Evolutionary conservation across 2,888 invertebrate species (phyloP).

Genomic region (Netelia melanura): DNA sequence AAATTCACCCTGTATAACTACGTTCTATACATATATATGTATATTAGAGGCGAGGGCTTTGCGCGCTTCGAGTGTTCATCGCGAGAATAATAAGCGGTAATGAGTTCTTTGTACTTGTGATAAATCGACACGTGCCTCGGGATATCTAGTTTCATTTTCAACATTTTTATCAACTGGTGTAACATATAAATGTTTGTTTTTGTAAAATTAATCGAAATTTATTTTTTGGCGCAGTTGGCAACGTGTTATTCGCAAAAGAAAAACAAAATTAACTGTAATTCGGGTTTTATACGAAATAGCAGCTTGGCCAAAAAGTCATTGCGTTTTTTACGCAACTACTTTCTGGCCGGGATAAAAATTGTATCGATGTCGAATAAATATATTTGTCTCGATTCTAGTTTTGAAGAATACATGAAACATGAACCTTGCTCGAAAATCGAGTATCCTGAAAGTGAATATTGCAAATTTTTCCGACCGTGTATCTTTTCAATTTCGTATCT

Average conservation of each 20-base stretch:
- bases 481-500: conserved; percentile 3
- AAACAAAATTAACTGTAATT: not conserved
- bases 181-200: not conserved
- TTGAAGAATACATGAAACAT: not conserved
- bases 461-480: not conserved
- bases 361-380: not conserved
- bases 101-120: conserved; percentile 24
- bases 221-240: too few species aligned
- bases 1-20: not conserved
- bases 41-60: conserved; percentile 24
- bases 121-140: conserved; percentile 19
- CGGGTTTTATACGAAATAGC: too few species aligned
- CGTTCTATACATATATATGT: not conserved
- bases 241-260: not conserved
- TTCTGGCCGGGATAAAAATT: too few species aligned
- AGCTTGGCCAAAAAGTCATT: not conserved
- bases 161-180: not conserved
- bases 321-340: not conserved
- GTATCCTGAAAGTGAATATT: conserved; percentile 9
- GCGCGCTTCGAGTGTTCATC: conserved; percentile 18
- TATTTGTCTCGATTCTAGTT: not conserved
- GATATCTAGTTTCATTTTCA: not conserved
- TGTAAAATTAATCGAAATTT: too few species aligned
- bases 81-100: conserved; percentile 16
- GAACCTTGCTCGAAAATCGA: not conserved